A percentile compares a stretch with the other conserved stretches of the same genome.
Conservation (phyloP, 2,888 invertebrate species). For the Thumatha senex region DNA sequence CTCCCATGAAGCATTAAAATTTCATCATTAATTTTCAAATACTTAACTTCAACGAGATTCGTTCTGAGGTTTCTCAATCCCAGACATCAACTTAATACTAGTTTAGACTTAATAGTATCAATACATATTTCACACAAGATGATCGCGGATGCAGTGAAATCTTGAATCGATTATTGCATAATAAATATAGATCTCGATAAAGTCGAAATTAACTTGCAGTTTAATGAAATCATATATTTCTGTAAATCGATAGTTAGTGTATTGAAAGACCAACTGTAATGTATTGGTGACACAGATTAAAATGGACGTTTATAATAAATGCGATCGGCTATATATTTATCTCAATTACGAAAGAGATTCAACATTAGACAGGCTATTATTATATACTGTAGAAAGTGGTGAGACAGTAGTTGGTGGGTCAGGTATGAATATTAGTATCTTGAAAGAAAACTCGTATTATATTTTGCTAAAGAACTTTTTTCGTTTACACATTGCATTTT, state of each 20-base stretch:
- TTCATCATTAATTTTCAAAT: too few relatives aligned
- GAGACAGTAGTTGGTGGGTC: slow-evolving; percentile 55
- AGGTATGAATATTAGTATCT: too few relatives aligned
- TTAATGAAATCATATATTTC: slow-evolving; percentile 23
- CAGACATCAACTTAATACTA: slow-evolving; percentile 21
- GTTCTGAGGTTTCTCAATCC: slow-evolving; percentile 12
- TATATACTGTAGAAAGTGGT: slow-evolving; percentile 68
- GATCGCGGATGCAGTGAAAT: slow-evolving; percentile 25
- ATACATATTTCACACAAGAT: slow-evolving; percentile 36
- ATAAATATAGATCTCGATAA: slow-evolving; percentile 20
- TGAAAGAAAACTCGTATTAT: too few relatives aligned
- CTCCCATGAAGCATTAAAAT: too few relatives aligned
- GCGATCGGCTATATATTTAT: slow-evolving; percentile 25
- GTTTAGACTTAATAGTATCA: slow-evolving; percentile 24
- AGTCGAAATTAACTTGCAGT: slow-evolving; percentile 19
- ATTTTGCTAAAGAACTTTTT: too few relatives aligned
- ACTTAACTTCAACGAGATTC: slow-evolving; percentile 27
- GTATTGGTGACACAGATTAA: slow-evolving; percentile 12
- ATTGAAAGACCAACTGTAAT: slow-evolving; percentile 17
- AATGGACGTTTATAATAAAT: too few relatives aligned
- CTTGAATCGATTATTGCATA: slow-evolving; percentile 11
- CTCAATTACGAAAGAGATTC: slow-evolving; percentile 34
- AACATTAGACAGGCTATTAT: slow-evolving; percentile 72
- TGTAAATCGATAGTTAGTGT: slow-evolving; percentile 7
- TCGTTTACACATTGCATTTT: too few relatives aligned